phyloP scores from a whole-genome alignment of 2,888 invertebrate species.

The Lasioglossum vierecki region DNA sequence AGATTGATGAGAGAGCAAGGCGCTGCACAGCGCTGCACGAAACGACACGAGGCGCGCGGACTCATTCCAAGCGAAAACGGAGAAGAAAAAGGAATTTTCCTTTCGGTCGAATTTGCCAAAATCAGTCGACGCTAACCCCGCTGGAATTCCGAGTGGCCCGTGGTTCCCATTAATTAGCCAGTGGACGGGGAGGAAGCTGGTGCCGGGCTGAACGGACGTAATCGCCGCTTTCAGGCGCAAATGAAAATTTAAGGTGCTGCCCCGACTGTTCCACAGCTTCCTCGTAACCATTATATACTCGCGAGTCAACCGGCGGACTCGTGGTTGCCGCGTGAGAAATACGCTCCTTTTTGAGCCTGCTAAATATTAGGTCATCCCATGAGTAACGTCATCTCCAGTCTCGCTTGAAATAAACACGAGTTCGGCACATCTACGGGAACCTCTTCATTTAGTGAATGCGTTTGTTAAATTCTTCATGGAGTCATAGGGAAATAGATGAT shows the following conservation, averaged over 20 bases:
- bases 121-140: constrained; percentile 30
- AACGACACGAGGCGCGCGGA: not conserved
- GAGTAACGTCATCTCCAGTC: not conserved
- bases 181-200: not conserved
- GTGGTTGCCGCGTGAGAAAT: constrained; percentile 12
- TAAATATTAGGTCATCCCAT: not conserved
- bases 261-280: not conserved
- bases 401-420: not conserved
- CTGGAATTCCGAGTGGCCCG: constrained; percentile 10
- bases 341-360: constrained; percentile 17
- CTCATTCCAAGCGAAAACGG: not conserved
- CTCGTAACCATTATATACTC: constrained; percentile 20
- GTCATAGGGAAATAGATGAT: too few relatives aligned
- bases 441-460: too few relatives aligned
- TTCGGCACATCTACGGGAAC: not conserved
- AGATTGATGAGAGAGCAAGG: constrained; percentile 49
- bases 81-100: constrained; percentile 29
- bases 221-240: constrained; percentile 13
- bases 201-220: constrained; percentile 26
- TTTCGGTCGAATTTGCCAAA: constrained; percentile 45
- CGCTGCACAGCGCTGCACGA: not conserved
- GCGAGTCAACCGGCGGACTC: not conserved
- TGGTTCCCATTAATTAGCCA: constrained; percentile 41
- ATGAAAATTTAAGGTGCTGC: constrained; percentile 44
- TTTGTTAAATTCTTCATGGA: too few relatives aligned